These are phyloP conservation scores for Varroa destructor DNA, from an alignment of 1,140 invertebrate genomes.

Conservation along the genomic window DNA sequence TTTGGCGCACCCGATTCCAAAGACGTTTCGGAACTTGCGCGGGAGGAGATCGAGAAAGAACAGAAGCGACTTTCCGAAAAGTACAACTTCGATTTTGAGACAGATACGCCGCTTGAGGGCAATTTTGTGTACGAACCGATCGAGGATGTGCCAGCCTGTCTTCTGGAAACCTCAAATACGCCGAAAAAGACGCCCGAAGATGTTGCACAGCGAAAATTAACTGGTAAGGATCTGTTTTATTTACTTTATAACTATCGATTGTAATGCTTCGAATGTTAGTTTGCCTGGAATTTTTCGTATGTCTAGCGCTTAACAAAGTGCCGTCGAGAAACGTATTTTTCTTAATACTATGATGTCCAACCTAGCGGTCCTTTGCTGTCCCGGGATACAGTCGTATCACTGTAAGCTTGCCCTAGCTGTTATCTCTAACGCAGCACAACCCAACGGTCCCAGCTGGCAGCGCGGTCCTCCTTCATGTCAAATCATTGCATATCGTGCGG, in stretches of 20 bases:
- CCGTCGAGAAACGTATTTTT: too few species aligned
- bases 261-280: too few species aligned
- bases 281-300: too few species aligned
- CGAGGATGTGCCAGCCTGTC: constrained; percentile 12
- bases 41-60: not conserved
- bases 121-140: constrained; percentile 26
- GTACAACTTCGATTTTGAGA: constrained; percentile 27
- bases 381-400: too few species aligned
- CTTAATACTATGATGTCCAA: too few species aligned
- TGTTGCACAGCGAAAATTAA: constrained; percentile 17
- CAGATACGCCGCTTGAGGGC: constrained; percentile 1
- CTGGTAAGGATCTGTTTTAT: constrained; percentile 1
- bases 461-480: too few species aligned
- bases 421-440: too few species aligned
- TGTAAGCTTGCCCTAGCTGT: too few species aligned
- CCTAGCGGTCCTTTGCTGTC: too few species aligned
- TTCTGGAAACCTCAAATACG: not conserved
- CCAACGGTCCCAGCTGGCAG: too few species aligned
- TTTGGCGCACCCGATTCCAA: constrained; percentile 10
- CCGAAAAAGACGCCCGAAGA: constrained; percentile 24
- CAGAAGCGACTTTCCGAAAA: constrained; percentile 18
- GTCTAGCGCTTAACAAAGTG: too few species aligned
- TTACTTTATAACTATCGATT: not conserved
- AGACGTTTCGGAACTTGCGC: constrained; percentile 7
- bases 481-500: too few species aligned